Evolutionary conservation across 2,888 invertebrate genomes (phyloP), one percentile per base, ranked within the genome.

Genomic region (Iphiclides podalirius): DNA sequence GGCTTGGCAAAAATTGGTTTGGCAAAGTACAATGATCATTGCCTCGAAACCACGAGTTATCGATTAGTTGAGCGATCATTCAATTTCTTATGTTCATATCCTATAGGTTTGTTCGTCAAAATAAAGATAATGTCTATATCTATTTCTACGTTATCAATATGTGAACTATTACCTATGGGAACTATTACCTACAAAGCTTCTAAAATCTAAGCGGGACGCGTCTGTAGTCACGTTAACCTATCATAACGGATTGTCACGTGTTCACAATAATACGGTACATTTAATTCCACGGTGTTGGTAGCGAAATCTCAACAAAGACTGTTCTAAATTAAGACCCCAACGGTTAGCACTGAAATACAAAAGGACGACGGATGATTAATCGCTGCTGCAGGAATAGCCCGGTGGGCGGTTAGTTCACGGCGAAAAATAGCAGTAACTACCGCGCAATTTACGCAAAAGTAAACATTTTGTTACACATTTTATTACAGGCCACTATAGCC

Each of bases 251-350:
- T 61, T 61, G 58, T 63, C 75, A 75, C 62, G 67, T 79, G 78
- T 66, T 64, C 47, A 63, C 70, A 75, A 79, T 77, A 66, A 77
- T 49, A 65, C 58, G 74, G 62, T 47, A 70, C 75, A 72, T 77
- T 78, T 66, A 69, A 62, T 62, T 66, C 55, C 70, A 77, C 66
- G 77, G 66, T 63, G 51, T 39, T 58, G 71, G 50, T 54, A 58
- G 61, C 58, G 59, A 62, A 61, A 64, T 63, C 63, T 63, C 64
- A 68, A 72, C 70, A 69, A 66, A 68, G 63, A 61, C 53, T 54
- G 39, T 49, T 64, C 66, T 66, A 70, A 67, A 73, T 69, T 70
- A 67, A 69, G 70, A 66, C 35, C 49, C 49, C n/a, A 40, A n/a
- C 45, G 45, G 41, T 45, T 40, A 36, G 40, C 37, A 41, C 45